These are phyloP conservation scores for Micronycteris hirsuta DNA, from an alignment of 2,113 vertebrate species.

Conservation along the genomic window DNA sequence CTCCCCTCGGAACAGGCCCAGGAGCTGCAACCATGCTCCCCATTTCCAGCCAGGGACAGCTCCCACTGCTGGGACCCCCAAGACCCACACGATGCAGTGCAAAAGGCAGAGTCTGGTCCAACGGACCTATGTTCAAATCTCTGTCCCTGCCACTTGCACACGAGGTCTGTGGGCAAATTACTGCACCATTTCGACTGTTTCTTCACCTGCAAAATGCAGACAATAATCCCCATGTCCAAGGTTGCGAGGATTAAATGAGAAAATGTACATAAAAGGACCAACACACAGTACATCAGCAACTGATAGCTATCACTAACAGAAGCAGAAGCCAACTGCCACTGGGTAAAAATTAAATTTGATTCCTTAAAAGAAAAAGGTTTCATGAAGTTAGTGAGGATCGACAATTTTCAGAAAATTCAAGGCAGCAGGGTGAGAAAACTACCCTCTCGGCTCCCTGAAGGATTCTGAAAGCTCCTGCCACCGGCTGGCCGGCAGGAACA, in stretches of 20 bases:
- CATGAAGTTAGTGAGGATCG: background rate
- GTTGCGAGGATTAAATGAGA: background rate
- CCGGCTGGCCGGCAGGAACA: background rate
- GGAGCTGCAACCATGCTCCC: background rate
- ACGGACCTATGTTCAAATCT: background rate
- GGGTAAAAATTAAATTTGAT: background rate
- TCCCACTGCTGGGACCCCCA: background rate
- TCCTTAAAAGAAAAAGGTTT: background rate
- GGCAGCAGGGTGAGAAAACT: background rate
- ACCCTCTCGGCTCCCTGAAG: background rate
- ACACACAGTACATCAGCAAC: background rate
- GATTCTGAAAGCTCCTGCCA: background rate
- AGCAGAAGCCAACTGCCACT: background rate
- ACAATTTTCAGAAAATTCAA: constrained; percentile 14
- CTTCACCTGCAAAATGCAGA: background rate
- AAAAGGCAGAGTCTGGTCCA: background rate
- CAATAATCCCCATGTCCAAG: background rate
- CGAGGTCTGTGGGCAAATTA: background rate
- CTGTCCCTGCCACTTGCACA: background rate
- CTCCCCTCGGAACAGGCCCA: background rate
- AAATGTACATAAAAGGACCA: background rate
- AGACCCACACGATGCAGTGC: background rate
- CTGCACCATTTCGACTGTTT: background rate
- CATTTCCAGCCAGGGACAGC: background rate
- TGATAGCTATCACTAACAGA: background rate